A percentile compares a stretch with the other conserved stretches of the same genome.
Conservation (phyloP, 1,140 invertebrate species). For the Maniola jurtina region DNA sequence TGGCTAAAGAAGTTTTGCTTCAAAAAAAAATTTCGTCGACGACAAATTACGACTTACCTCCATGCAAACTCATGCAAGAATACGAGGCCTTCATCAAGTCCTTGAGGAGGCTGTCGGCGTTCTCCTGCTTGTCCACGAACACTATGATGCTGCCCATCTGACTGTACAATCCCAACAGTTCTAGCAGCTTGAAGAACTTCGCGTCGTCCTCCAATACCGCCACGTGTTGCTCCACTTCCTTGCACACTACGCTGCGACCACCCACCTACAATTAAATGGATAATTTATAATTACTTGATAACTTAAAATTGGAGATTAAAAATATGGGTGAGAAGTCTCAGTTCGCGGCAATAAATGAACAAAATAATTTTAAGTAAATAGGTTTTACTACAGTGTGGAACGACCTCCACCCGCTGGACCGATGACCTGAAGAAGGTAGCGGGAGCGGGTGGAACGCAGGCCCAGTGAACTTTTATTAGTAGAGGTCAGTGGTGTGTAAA, state of each 20-base stretch:
- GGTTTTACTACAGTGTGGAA: no score
- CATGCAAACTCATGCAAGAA: constrained; percentile 97
- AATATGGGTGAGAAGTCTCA: no score
- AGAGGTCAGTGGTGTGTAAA: neutral
- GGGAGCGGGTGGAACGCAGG: no score
- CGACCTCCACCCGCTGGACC: no score
- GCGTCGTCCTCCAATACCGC: constrained; percentile 97
- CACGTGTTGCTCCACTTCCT: constrained; percentile 98
- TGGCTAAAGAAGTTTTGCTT: neutral
- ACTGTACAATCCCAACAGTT: constrained; percentile 96
- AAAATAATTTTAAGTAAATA: no score
- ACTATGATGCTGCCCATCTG: constrained; percentile 96
- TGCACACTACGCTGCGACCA: constrained; percentile 97
- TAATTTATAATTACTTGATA: neutral
- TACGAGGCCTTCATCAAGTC: constrained; percentile 98
- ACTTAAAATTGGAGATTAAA: no score
- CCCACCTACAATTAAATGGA: constrained; percentile 83
- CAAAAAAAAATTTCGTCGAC: neutral
- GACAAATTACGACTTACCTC: constrained; percentile 81
- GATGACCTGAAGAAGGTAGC: no score
- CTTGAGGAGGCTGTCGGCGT: constrained; percentile 95
- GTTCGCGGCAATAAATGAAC: no score
- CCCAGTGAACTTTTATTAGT: no score
- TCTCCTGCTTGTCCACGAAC: constrained; percentile 99
- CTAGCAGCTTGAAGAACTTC: constrained; percentile 98